Evolutionary conservation across 2,113 vertebrate species (phyloP), one percentile per base, ranked within the genome.

Genomic region (Rhinoderma darwinii): DNA sequence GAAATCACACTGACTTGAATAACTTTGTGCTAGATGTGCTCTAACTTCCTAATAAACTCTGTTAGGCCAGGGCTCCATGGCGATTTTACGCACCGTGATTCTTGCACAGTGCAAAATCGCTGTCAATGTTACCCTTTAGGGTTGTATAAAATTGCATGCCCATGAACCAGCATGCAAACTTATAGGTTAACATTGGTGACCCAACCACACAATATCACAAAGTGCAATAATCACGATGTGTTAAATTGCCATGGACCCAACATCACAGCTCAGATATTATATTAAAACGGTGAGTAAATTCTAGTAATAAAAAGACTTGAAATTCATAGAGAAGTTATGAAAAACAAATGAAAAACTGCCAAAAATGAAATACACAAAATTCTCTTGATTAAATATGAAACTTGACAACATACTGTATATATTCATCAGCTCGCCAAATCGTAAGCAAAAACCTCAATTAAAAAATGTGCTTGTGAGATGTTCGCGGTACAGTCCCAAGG

Each of bases 351-450:
- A 78, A 27, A 8, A 77, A 30, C n/a, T 77, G 44, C 51, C 74
- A 77, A 50, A n/a, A 75, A 50, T 20, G n/a, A 77, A 77, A 77
- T 77, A 77, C 15, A 47, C 44, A 75, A n/a, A 47, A 75, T 27
- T 44, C 27, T 47, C 5, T 47, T 30, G 12, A 77, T 77, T 41
- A 22, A 72, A 39, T 39, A 22, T 41, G 68, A 72, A 72, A 72
- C 68, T 37, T 41, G 68, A 72, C 18, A 3, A 2, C 7, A 39
- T 10, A 41, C 9, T 12, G 20, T 41, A 41, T 72, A 25, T 22
- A 10, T 41, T 25, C 35, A 70, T 72, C 37, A 25, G 22, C 35
- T 25, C 41, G 68, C 66, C 30, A 70, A 27, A 27, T 76, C 25
- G 22, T 27, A 76, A 76, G 22, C 30, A n/a, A 32, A 11, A 77